These are phyloP conservation scores for Enteromius mattozi DNA, from an alignment of 2,797 vertebrate species.

Conservation along the genomic window DNA sequence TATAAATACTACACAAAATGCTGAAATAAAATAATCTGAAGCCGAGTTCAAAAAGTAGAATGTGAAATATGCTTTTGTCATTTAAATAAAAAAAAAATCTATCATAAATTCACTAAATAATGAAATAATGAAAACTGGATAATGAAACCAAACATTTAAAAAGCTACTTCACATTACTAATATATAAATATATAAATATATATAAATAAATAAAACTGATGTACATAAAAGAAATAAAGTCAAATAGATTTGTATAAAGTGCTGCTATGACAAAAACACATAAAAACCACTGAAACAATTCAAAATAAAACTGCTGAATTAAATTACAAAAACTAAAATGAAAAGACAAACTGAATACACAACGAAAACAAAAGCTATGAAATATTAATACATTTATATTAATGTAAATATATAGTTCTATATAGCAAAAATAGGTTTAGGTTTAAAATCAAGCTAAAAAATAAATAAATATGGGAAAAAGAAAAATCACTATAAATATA, in stretches of 20 bases:
- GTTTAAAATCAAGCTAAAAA: neutral
- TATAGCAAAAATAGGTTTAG: neutral
- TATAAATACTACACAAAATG: neutral
- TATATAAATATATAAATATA: neutral
- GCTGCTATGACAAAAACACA: neutral
- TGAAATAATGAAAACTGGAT: neutral
- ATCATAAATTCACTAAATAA: neutral
- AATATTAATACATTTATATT: neutral
- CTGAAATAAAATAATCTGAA: neutral
- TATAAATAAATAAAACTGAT: too few species aligned
- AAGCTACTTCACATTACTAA: neutral
- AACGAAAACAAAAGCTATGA: neutral
- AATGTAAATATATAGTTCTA: neutral
- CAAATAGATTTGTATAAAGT: neutral
- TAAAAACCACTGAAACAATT: neutral
- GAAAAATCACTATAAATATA: neutral
- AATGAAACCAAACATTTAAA: too few species aligned
- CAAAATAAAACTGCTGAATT: neutral
- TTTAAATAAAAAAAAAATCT: too few species aligned
- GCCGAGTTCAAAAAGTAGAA: neutral
- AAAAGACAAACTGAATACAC: neutral
- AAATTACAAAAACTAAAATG: neutral
- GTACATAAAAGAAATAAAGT: too few species aligned
- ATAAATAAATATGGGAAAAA: neutral
- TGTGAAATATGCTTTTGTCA: too few species aligned